Conservation (phyloP, 2,113 vertebrate species). For the Rhizomys pruinosus region DNA sequence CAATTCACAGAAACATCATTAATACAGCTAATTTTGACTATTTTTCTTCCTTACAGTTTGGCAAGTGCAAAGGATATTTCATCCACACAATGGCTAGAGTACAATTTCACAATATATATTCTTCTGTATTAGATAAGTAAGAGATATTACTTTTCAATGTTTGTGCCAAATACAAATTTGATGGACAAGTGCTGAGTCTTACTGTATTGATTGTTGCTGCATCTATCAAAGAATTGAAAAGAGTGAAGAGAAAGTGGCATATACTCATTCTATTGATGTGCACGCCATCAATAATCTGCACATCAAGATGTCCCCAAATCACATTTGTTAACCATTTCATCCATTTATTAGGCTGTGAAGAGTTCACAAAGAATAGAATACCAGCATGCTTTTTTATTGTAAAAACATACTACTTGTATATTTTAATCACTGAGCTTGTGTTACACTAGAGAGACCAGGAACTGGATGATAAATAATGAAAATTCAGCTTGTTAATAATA, state of each 20-base stretch:
- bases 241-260: conserved; percentile 68
- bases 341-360: conserved; percentile 68
- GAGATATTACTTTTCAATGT: conserved; percentile 55
- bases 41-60: neutral
- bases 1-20: neutral
- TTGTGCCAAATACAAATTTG: conserved; percentile 72
- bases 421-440: conserved; percentile 75
- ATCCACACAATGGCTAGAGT: neutral
- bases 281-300: conserved; percentile 74
- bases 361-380: conserved; percentile 68
- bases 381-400: conserved; percentile 35
- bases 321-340: conserved; percentile 77
- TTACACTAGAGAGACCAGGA: conserved; percentile 60
- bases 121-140: neutral
- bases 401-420: conserved; percentile 11
- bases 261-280: conserved; percentile 80
- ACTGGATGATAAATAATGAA: conserved; percentile 76
- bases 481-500: conserved; percentile 76
- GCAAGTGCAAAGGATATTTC: neutral
- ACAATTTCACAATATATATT: neutral
- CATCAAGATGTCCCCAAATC: conserved; percentile 68
- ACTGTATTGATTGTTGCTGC: conserved; percentile 65
- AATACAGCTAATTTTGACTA: conserved; percentile 32
- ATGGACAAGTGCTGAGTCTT: conserved; percentile 78
- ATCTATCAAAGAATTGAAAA: conserved; percentile 74